Evolutionary conservation across 2,113 vertebrate genomes (phyloP).

Genomic region (Meles meles): DNA sequence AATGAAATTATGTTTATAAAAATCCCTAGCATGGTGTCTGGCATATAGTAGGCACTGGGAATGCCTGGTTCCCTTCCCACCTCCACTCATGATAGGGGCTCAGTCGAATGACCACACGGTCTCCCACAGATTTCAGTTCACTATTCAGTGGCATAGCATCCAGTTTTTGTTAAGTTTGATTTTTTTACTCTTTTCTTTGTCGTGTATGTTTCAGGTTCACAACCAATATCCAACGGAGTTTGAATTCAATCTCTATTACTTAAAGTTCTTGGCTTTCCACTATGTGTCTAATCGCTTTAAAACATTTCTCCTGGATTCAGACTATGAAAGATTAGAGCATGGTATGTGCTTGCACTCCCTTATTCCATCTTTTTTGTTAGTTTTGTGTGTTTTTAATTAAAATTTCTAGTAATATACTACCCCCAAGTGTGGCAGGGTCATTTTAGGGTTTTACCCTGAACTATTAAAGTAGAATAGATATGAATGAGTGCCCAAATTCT

Average conservation of each 20-base stretch:
- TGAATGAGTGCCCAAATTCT: not conserved
- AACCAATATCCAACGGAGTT: slow-evolving; percentile 96
- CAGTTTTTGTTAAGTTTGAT: slow-evolving; percentile 41
- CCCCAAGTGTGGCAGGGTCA: not conserved
- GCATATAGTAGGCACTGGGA: not conserved
- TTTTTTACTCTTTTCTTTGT: not conserved
- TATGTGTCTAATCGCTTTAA: slow-evolving; percentile 98
- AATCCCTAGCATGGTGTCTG: not conserved
- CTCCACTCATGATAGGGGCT: not conserved
- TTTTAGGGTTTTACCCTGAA: not conserved
- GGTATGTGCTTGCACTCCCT: slow-evolving; percentile 85
- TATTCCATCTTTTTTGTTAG: slow-evolving; percentile 32
- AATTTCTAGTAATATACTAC: not conserved
- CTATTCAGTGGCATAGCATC: not conserved
- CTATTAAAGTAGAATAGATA: not conserved
- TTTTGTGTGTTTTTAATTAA: slow-evolving; percentile 36
- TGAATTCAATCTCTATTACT: slow-evolving; percentile 98
- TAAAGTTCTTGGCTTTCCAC: slow-evolving; percentile 98
- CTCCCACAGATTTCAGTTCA: not conserved
- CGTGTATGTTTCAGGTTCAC: slow-evolving; percentile 87
- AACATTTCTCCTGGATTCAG: slow-evolving; percentile 98
- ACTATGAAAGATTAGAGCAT: slow-evolving; percentile 97
- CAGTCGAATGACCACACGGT: not conserved
- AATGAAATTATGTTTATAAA: not conserved
- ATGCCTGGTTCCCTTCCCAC: not conserved